Percentiles rank a stretch among this genome's conserved stretches.
Evolutionary conservation across 2,113 vertebrate species (phyloP).

Genomic region (Coracopsis vasa): DNA sequence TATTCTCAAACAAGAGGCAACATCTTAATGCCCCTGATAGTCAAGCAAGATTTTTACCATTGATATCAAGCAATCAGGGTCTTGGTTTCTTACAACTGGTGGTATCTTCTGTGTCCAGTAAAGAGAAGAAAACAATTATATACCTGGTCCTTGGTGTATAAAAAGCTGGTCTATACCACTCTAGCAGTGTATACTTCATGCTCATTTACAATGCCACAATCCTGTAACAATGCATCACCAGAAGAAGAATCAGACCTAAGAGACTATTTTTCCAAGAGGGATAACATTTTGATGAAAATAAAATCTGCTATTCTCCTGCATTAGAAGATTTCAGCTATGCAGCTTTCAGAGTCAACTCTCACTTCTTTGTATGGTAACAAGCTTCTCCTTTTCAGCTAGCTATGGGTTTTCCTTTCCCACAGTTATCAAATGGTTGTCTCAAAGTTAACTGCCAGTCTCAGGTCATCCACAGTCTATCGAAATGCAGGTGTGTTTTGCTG

Average conservation of each 20-base stretch:
- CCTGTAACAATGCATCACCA: neutral
- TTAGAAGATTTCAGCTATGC: neutral
- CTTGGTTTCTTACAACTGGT: neutral
- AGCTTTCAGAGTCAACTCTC: neutral
- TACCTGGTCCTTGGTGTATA: neutral
- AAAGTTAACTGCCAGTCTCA: neutral
- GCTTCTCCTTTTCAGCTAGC: neutral
- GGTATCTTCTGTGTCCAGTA: neutral
- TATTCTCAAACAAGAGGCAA: neutral
- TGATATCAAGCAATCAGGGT: neutral
- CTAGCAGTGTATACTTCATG: neutral
- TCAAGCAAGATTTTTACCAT: neutral
- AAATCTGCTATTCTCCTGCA: neutral
- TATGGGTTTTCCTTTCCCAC: neutral
- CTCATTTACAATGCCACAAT: neutral
- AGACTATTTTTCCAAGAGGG: neutral
- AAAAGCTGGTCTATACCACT: neutral
- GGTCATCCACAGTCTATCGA: neutral
- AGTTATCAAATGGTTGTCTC: neutral
- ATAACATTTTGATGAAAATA: neutral
- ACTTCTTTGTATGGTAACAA: neutral
- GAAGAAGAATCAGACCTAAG: neutral
- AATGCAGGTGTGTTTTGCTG: neutral
- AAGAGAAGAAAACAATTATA: neutral
- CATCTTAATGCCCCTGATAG: neutral